These are phyloP conservation scores for Drosophila persimilis DNA, from an alignment of 1,140 invertebrate species.

Conservation along the genomic window DNA sequence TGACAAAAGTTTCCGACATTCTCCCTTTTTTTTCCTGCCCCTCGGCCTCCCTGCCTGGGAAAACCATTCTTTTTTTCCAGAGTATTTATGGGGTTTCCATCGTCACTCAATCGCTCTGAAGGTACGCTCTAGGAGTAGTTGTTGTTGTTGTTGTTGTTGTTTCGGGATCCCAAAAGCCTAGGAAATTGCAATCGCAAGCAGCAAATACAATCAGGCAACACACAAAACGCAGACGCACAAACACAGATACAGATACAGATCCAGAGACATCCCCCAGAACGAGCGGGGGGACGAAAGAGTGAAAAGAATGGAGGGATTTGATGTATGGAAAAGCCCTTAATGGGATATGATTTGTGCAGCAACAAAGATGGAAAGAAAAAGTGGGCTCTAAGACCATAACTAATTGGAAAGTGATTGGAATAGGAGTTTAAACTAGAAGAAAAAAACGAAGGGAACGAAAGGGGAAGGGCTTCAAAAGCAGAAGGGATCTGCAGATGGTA, in stretches of 20 bases:
- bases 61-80: slow-evolving; percentile 1
- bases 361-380: not conserved
- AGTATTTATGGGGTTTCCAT: slow-evolving; percentile 69
- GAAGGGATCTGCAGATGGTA: no score
- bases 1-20: slow-evolving; percentile 63
- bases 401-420: slow-evolving; percentile 11
- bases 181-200: slow-evolving; percentile 67
- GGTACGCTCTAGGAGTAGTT: slow-evolving; percentile 13
- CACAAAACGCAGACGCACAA: slow-evolving; percentile 31
- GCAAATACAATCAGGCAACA: slow-evolving; percentile 65
- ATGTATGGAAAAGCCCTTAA: slow-evolving; percentile 24
- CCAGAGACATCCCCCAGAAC: slow-evolving; percentile 1
- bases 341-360: slow-evolving; percentile 39
- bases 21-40: slow-evolving; percentile 16
- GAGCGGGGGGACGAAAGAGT: slow-evolving; percentile 3
- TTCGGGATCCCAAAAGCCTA: slow-evolving; percentile 32
- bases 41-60: no score
- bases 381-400: slow-evolving; percentile 15
- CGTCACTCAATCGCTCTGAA: slow-evolving; percentile 56
- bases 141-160: slow-evolving; percentile 20
- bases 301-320: slow-evolving; percentile 34
- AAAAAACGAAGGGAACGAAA: no score
- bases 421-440: no score
- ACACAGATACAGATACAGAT: slow-evolving; percentile 2
- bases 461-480: no score